Percentiles rank a stretch among this genome's conserved stretches.
Conservation (phyloP, 35 echinoderm and acorn worm genomes). For the Heliocidaris erythrogramma region DNA sequence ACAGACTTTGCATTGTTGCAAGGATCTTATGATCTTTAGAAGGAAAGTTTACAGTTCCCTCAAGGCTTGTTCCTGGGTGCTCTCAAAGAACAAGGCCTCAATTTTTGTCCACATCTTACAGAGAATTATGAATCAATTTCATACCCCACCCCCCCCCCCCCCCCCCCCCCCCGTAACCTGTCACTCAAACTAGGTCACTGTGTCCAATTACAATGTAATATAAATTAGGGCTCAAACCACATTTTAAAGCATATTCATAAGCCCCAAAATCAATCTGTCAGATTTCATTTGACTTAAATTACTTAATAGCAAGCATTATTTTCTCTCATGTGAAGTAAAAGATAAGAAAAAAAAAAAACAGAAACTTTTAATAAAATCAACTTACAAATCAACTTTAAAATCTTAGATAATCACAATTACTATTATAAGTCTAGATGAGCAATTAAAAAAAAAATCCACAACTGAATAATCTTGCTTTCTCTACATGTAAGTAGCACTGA, state of each 20-base stretch:
- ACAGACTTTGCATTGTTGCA: neutral
- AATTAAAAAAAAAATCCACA: too few relatives aligned
- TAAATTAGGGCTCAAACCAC: neutral
- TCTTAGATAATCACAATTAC: too few relatives aligned
- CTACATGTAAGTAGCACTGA: too few relatives aligned
- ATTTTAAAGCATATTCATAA: neutral
- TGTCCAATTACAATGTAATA: neutral
- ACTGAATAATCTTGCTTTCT: too few relatives aligned
- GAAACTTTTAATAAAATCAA: too few relatives aligned
- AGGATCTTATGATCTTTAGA: neutral
- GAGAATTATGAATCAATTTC: constrained; percentile 13
- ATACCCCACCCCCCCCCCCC: too few relatives aligned
- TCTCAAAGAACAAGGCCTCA: neutral
- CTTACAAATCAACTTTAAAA: too few relatives aligned
- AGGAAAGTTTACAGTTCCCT: constrained; percentile 3
- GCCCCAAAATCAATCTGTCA: neutral
- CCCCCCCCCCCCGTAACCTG: neutral
- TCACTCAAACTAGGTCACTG: neutral
- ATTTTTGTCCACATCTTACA: neutral
- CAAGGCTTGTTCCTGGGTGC: neutral
- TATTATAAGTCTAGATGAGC: too few relatives aligned
- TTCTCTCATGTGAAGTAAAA: too few relatives aligned
- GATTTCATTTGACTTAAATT: neutral
- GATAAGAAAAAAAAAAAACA: too few relatives aligned
- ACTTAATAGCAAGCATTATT: too few relatives aligned